phyloP scores from a whole-genome alignment of 2,113 vertebrate genomes.

The Calypte anna region DNA sequence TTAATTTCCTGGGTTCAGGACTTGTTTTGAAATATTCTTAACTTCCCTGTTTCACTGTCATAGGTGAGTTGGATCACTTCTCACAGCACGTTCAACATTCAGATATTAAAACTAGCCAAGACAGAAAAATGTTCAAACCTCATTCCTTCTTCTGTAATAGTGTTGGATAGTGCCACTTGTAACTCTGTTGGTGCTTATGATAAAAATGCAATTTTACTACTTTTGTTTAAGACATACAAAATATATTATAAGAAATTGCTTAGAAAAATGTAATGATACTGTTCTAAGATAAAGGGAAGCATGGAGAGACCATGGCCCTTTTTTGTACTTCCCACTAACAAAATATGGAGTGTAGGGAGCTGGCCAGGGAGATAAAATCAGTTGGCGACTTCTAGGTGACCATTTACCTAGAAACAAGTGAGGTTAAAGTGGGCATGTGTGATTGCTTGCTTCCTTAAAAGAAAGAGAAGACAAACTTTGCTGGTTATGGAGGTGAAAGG shows the following conservation, averaged over 20 bases:
- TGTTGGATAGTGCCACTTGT: not conserved
- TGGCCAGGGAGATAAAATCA: not conserved
- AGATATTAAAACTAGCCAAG: not conserved
- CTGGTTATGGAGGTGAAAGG: not conserved
- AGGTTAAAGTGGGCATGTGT: not conserved
- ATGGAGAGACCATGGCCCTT: rapidly evolving
- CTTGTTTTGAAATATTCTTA: not conserved
- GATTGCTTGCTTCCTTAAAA: not conserved
- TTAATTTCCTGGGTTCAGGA: not conserved
- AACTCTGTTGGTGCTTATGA: not conserved
- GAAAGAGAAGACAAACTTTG: not conserved
- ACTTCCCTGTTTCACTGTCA: not conserved
- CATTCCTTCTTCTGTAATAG: not conserved
- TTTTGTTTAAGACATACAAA: not conserved
- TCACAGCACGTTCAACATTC: not conserved
- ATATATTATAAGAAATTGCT: not conserved
- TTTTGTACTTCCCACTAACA: not conserved
- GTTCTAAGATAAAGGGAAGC: not conserved
- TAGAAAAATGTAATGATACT: not conserved
- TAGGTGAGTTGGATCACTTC: not conserved
- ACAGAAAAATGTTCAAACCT: not conserved
- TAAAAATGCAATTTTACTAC: not conserved
- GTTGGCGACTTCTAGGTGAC: not conserved
- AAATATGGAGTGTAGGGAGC: not conserved
- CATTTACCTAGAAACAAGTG: not conserved